These are phyloP conservation scores for Pachycephala philippinensis DNA, from an alignment of 2,113 vertebrate species.

Conservation along the genomic window DNA sequence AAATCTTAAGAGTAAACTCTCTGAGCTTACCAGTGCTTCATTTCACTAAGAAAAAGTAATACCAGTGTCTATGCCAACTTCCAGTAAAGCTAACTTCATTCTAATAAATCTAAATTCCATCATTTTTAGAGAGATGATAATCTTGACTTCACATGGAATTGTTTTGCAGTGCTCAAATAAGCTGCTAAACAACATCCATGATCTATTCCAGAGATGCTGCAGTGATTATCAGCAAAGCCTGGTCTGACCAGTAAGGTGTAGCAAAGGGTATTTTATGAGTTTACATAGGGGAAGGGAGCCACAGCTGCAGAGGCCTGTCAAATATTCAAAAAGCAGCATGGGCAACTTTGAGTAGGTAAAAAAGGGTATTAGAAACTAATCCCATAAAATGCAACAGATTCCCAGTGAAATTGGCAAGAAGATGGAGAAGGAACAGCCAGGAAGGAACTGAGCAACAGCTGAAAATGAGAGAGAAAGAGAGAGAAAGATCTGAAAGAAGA, in stretches of 20 bases:
- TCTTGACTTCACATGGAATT: neutral
- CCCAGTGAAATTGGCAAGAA: neutral
- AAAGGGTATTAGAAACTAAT: neutral
- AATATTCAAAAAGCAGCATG: neutral
- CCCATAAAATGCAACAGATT: neutral
- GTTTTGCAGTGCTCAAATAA: neutral
- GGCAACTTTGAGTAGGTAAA: neutral
- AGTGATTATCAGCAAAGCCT: neutral
- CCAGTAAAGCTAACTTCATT: neutral
- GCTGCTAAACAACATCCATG: neutral
- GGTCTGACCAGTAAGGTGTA: neutral
- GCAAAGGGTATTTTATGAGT: neutral
- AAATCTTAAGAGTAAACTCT: neutral
- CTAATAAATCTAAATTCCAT: neutral
- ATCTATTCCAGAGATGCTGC: neutral
- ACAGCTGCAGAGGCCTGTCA: neutral
- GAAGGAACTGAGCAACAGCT: slow-evolving; percentile 5
- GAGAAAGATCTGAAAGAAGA: neutral
- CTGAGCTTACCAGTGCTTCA: neutral
- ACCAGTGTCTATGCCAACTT: neutral
- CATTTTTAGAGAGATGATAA: neutral
- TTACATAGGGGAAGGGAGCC: neutral
- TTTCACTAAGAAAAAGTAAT: neutral
- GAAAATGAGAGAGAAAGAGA: neutral
- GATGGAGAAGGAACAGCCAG: neutral